Evolutionary conservation across 2,797 vertebrate genomes (phyloP).

Genomic region (Crenichthys baileyi): DNA sequence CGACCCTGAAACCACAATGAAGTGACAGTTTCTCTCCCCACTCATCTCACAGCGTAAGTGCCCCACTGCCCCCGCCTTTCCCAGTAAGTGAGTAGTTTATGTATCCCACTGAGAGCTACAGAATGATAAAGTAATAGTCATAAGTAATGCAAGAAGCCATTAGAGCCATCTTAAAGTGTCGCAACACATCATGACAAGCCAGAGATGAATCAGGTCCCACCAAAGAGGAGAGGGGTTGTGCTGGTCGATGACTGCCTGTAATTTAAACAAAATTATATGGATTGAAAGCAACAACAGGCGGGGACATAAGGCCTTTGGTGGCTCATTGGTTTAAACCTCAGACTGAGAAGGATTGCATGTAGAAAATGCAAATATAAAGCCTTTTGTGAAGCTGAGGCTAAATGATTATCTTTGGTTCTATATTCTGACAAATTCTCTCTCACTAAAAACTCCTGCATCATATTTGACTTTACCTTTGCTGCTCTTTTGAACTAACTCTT

Average conservation of each 20-base stretch:
- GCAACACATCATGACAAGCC: conserved; percentile 46
- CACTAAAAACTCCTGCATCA: background rate
- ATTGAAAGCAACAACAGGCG: background rate
- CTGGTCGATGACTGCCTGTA: conserved; percentile 8
- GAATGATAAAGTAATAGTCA: conserved; percentile 59
- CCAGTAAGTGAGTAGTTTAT: conserved; percentile 51
- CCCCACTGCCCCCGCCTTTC: background rate
- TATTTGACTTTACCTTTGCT: conserved; percentile 34
- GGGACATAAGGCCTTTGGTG: background rate
- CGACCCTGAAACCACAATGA: conserved; percentile 27
- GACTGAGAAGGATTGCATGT: background rate
- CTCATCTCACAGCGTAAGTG: conserved; percentile 5
- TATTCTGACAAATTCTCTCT: background rate
- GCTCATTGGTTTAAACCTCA: background rate
- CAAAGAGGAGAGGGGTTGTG: conserved; percentile 30
- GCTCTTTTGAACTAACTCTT: conserved; percentile 36
- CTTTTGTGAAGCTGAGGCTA: background rate
- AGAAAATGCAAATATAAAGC: background rate
- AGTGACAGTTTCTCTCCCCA: conserved; percentile 3
- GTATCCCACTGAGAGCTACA: conserved; percentile 55
- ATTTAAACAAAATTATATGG: background rate
- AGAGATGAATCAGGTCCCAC: conserved; percentile 27
- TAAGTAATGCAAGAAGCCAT: conserved; percentile 70
- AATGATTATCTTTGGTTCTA: background rate
- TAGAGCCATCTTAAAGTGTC: conserved; percentile 49